A percentile compares a stretch with the other conserved stretches of the same genome.
These are phyloP conservation scores for Empis stercorea DNA, from an alignment of 2,888 invertebrate species.

Conservation along the genomic window DNA sequence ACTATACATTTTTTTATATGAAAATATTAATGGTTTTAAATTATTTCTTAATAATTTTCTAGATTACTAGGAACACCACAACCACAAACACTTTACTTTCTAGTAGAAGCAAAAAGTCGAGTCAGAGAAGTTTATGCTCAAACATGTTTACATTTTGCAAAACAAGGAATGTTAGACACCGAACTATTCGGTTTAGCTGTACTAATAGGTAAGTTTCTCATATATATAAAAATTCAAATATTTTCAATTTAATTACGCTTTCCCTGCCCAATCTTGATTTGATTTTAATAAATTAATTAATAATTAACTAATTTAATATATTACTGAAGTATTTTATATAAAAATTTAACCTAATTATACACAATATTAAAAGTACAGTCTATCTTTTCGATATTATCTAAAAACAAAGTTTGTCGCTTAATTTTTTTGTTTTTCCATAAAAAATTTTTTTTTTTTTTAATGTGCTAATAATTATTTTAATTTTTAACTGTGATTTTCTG, in stretches of 20 bases:
- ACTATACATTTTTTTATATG: no score
- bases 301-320: no score
- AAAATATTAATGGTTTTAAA: not conserved
- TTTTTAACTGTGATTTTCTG: no score
- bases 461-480: not conserved
- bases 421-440: conserved; percentile 13
- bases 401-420: conserved; percentile 11
- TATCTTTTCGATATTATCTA: no score
- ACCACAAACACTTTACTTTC: conserved; percentile 37
- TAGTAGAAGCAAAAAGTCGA: conserved; percentile 63
- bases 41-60: conserved; percentile 4
- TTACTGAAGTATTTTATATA: no score
- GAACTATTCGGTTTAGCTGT: conserved; percentile 73
- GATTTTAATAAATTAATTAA: not conserved
- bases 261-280: no score
- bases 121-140: conserved; percentile 70
- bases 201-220: conserved; percentile 61
- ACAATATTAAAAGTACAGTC: no score
- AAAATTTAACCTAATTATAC: no score
- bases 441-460: not conserved
- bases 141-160: conserved; percentile 65
- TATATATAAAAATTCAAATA: no score
- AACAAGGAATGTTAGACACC: conserved; percentile 68
- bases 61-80: conserved; percentile 37
- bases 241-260: not conserved